Percentiles rank a stretch among this genome's conserved stretches.
Evolutionary conservation across 1,140 invertebrate species (phyloP).

Genomic region (Trichoplusia ni): DNA sequence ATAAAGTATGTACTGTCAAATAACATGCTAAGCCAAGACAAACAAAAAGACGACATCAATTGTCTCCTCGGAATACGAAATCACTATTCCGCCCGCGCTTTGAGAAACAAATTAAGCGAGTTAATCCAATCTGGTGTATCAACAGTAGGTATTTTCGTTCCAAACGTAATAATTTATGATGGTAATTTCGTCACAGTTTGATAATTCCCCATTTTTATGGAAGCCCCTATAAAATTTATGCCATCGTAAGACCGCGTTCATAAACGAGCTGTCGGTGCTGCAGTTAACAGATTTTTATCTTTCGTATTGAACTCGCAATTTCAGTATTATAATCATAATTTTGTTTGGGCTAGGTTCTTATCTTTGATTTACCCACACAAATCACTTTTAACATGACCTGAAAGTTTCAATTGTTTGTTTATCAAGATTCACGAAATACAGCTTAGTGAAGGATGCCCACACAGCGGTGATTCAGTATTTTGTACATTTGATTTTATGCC

Average conservation of each 20-base stretch:
- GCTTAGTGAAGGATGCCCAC: too few species aligned
- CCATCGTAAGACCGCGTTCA: constrained; percentile 40
- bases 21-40: background rate
- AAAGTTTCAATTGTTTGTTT: too few species aligned
- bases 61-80: background rate
- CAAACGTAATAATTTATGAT: constrained; percentile 42
- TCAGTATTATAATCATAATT: too few species aligned
- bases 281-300: too few species aligned
- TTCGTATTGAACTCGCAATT: too few species aligned
- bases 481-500: too few species aligned
- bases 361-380: too few species aligned
- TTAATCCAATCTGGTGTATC: constrained; percentile 23
- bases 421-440: too few species aligned
- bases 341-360: too few species aligned
- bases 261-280: too few species aligned
- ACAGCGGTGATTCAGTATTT: too few species aligned
- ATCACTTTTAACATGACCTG: too few species aligned
- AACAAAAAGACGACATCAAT: constrained; percentile 18
- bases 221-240: constrained; percentile 50
- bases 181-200: constrained; percentile 47
- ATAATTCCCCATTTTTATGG: constrained; percentile 48
- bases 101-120: constrained; percentile 11
- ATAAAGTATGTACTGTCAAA: background rate
- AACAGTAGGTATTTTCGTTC: constrained; percentile 10
- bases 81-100: constrained; percentile 13